Evolutionary conservation across 2,888 invertebrate species (phyloP).

Genomic region (Sthenelais limicola): DNA sequence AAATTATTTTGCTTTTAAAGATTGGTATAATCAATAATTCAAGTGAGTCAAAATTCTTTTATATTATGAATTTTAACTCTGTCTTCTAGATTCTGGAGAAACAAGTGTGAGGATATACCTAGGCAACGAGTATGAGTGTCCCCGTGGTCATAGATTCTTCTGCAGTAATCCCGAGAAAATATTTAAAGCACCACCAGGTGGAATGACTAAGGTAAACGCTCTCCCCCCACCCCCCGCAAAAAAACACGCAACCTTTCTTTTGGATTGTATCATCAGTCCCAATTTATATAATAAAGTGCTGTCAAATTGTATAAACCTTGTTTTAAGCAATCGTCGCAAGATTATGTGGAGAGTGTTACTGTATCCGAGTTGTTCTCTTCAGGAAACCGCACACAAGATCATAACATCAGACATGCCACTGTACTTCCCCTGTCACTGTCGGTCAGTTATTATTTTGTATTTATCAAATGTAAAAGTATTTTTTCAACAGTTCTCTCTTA

Average conservation of each 20-base stretch:
- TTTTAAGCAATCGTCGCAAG: too few relatives aligned
- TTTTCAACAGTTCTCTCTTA: too few relatives aligned
- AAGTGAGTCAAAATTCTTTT: constrained; percentile 1
- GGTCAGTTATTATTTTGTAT: constrained; percentile 73
- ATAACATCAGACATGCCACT: constrained; percentile 91
- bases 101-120: constrained; percentile 74
- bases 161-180: constrained; percentile 89
- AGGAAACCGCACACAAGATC: constrained; percentile 87
- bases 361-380: constrained; percentile 41
- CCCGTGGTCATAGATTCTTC: constrained; percentile 96
- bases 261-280: too few relatives aligned
- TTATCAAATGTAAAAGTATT: too few relatives aligned
- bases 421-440: constrained; percentile 88
- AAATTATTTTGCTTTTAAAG: too few relatives aligned
- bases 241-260: too few relatives aligned
- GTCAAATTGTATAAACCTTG: background rate
- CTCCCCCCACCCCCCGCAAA: background rate
- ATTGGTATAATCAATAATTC: too few relatives aligned
- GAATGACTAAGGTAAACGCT: constrained; percentile 77
- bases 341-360: background rate
- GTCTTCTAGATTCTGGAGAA: constrained; percentile 57
- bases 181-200: constrained; percentile 79
- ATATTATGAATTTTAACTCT: background rate
- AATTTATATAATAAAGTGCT: too few relatives aligned
- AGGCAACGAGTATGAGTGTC: constrained; percentile 97